Evolutionary conservation across 2,797 vertebrate species (phyloP).

Genomic region (Diceros bicornis): DNA sequence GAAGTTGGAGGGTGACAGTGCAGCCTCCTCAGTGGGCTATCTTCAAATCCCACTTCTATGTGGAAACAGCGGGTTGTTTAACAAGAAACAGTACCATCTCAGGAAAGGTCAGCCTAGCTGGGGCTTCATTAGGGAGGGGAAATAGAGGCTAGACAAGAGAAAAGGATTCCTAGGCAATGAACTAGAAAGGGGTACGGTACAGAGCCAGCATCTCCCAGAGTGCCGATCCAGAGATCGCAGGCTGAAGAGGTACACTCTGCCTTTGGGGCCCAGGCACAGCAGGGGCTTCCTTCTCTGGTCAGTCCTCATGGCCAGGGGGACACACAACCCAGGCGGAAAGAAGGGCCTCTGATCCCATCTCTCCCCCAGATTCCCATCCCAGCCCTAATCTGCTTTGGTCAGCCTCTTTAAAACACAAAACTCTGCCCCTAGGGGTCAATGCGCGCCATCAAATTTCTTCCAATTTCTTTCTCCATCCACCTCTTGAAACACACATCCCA

Average conservation of each 20-base stretch:
- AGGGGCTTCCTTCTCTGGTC: neutral
- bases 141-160: neutral
- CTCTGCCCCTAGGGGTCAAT: neutral
- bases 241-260: neutral
- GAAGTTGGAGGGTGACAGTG: neutral
- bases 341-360: neutral
- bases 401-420: neutral
- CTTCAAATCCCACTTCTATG: neutral
- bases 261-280: neutral
- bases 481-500: conserved; percentile 33
- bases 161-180: conserved; percentile 37
- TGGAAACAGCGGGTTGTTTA: conserved; percentile 2
- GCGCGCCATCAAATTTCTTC: neutral
- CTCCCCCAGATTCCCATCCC: neutral
- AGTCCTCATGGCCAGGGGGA: neutral
- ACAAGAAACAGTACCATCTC: neutral
- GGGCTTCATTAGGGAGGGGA: conserved; percentile 15
- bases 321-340: neutral
- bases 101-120: conserved; percentile 4
- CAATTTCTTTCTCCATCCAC: neutral
- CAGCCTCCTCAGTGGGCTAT: neutral
- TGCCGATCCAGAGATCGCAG: neutral
- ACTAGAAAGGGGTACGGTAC: neutral
- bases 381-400: neutral
- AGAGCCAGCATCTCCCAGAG: neutral